Percentiles rank a stretch among this genome's conserved stretches.
phyloP scores from a whole-genome alignment of 2,888 invertebrate species.

The Leptopterna dolabrata region DNA sequence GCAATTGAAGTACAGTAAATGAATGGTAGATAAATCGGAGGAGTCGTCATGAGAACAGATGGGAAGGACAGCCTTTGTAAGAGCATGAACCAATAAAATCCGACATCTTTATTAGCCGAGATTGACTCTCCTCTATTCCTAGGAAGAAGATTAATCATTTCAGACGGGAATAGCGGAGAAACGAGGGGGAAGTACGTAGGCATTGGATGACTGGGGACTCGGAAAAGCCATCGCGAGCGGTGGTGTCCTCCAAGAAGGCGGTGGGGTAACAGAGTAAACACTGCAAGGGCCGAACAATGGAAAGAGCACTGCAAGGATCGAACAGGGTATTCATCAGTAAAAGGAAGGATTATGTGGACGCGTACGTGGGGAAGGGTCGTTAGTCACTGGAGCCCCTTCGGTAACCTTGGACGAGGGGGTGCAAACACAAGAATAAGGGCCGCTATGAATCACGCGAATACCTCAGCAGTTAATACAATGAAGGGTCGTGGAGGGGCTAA shows the following conservation, averaged over 20 bases:
- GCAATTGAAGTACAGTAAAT: too few species aligned
- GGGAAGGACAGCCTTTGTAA: background rate
- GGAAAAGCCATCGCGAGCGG: background rate
- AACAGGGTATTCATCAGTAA: background rate
- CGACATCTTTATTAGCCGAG: background rate
- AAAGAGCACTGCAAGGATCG: background rate
- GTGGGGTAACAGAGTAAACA: background rate
- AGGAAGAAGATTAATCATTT: background rate
- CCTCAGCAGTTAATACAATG: background rate
- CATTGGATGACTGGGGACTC: background rate
- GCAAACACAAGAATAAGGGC: slow-evolving; percentile 13
- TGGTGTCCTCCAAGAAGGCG: background rate
- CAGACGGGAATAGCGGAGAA: background rate
- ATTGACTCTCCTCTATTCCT: background rate
- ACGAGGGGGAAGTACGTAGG: background rate
- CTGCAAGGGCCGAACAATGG: background rate
- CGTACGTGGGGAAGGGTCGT: background rate
- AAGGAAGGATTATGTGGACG: background rate
- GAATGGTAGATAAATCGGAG: background rate
- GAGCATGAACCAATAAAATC: background rate
- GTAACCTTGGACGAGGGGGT: slow-evolving; percentile 1
- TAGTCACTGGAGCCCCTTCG: background rate
- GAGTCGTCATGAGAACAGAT: background rate
- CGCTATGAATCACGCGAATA: background rate
- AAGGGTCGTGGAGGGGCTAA: background rate